Percentiles rank a stretch among this genome's conserved stretches.
phyloP scores from a whole-genome alignment of 2,888 invertebrate species.

The Parapristionchus giblindavisi region DNA sequence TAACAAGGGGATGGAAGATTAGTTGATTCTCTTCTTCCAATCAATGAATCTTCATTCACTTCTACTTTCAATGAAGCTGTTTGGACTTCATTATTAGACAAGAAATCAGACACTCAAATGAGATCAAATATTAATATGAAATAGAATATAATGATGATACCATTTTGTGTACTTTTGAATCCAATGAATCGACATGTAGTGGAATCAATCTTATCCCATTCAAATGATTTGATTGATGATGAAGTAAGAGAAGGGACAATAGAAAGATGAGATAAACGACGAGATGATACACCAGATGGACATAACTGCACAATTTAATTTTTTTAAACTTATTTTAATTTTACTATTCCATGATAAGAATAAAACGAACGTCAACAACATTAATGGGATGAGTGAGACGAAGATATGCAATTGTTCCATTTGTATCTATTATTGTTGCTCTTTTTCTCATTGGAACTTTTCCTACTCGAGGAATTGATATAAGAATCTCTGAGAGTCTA shows the following conservation, averaged over 20 bases:
- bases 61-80: slow-evolving; percentile 21
- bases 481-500: slow-evolving; percentile 16
- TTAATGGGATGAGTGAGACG: slow-evolving; percentile 10
- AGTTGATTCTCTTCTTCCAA: slow-evolving; percentile 5
- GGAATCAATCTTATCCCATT: slow-evolving; percentile 16
- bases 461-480: background rate
- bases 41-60: slow-evolving; percentile 11
- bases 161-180: slow-evolving; percentile 15
- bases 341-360: background rate
- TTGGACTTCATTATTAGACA: background rate
- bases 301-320: slow-evolving; percentile 1
- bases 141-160: slow-evolving; percentile 1
- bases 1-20: slow-evolving; percentile 2
- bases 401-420: slow-evolving; percentile 3
- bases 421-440: background rate
- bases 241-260: slow-evolving; percentile 26
- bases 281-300: background rate
- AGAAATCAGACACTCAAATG: slow-evolving; percentile 13
- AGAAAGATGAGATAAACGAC: background rate
- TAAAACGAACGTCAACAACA: background rate
- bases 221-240: slow-evolving; percentile 8
- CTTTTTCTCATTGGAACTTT: slow-evolving; percentile 7
- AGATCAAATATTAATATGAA: background rate
- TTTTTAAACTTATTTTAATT: background rate
- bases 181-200: slow-evolving; percentile 26